Base-by-base conservation (phyloP, 2,888 invertebrate species). In the Patella ulyssiponensis region DNA sequence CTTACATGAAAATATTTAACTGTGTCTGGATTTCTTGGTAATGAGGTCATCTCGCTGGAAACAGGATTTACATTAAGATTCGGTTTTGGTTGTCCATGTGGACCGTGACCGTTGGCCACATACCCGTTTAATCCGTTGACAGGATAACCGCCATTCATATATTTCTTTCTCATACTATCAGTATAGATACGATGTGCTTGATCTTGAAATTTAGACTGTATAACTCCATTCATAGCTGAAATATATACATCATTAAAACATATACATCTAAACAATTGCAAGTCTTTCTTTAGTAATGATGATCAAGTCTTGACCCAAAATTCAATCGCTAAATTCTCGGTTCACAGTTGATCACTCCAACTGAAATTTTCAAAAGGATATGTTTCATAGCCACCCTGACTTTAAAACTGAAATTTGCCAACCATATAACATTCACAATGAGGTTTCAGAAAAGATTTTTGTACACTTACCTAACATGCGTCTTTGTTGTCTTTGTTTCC, bases 401-500 rank as follows among this genome's bases (percentile, higher is more conserved):
- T 52, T 20, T 44, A 52, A 52, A 15, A n/a, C 71, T 71, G 20
- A 23, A 76, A 53, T 52, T 44, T 71, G 69, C n/a, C 54, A 76
- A 44, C 4, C 54, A 76, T 17, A 73, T 44, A 73, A 17, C 15
- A 17, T n/a, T n/a, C n/a, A n/a, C n/a, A 27, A 9, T 15, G 23
- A 74, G 33, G 58, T 27, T 23, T 76, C 14, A 27, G 33, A 72
- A 14, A 0, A 51, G 33, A 54, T 9, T 52, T 15, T n/a, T 56
- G 3, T 3, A 80, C 81, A 80, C 81, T 79, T 83, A 86, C 87
- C 85, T 84, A 86, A 85, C 85, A 89, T 85, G 51, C 86, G 82
- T 54, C 89, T 81, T 80, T 89, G 91, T 80, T 90, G 90, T 20
- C 90, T 81, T 80, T 91, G 90, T 81, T 90, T 90, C 86, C 88